Evolutionary conservation across 2,888 invertebrate species (phyloP), one percentile per base, ranked within the genome.

Genomic region (Synanthedon formicaeformis): DNA sequence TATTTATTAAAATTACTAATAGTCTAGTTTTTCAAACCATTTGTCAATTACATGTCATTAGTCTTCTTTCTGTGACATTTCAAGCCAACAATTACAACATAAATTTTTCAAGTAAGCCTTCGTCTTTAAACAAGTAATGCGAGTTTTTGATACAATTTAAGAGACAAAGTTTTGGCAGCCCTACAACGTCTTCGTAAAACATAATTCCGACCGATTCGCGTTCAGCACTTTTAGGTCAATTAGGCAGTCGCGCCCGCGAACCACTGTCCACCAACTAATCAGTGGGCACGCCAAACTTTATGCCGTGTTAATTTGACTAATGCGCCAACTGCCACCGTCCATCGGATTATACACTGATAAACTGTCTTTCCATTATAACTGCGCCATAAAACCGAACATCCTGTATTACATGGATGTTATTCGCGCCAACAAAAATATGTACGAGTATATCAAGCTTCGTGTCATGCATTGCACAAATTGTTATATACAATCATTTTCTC

Each of bases 231-330:
- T 86, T 86, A 86, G 87, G 87, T 87, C 87, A 87, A 87, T 87
- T 87, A 87, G 81, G 73, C 84, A 81, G 76, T 78, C 81, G 78
- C 84, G 80, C 83, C 68, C 53, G 50, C 51, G 16, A 54, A 54
- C 27, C 50, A 52, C 51, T 27, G 50, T 10, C 66, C 65, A 63
- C 60, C 71, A 66, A 73, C 82, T 85, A 85, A 84, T 85, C 86
- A 86, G 82, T 62, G 78, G 78, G 71, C 82, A 75, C 81, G 78
- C 78, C 83, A 73, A 77, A 78, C 78, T 85, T 86, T 87, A 86
- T 80, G 73, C 79, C 79, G 85, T 87, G 87, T 87, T 87, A 87
- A 87, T 87, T 87, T 87, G 87, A 87, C 85, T 86, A 87, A 87
- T 87, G 87, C 82, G 76, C 70, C 51, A 40, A 27, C 48, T 50